Conservation (phyloP, 2,888 invertebrate species). For the Eumacrocentrus americanus region DNA sequence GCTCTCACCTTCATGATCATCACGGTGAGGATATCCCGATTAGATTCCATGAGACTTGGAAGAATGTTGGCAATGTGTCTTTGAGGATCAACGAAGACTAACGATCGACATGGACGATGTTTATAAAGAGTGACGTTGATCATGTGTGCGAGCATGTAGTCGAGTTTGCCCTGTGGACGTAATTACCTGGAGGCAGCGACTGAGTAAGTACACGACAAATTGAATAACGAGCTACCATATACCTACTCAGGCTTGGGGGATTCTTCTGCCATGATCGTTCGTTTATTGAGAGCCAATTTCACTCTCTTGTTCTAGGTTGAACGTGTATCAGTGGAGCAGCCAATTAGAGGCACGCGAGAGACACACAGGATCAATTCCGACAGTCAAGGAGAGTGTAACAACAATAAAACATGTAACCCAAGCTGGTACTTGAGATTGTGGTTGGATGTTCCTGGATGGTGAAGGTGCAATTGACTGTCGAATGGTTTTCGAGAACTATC, state of each 20-base stretch:
- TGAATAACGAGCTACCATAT: slow-evolving; percentile 26
- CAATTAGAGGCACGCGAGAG: slow-evolving; percentile 24
- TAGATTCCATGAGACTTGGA: slow-evolving; percentile 28
- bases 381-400: background rate
- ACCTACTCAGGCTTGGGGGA: slow-evolving; percentile 6
- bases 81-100: background rate
- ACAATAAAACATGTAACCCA: slow-evolving; percentile 6
- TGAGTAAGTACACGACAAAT: slow-evolving; percentile 25
- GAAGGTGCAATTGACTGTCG: slow-evolving; percentile 7
- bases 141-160: slow-evolving; percentile 20
- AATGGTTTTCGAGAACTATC: slow-evolving; percentile 14
- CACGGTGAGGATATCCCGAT: slow-evolving; percentile 26
- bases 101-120: slow-evolving; percentile 7
- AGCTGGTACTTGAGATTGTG: background rate
- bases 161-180: slow-evolving; percentile 25
- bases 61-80: slow-evolving; percentile 9
- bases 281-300: slow-evolving; percentile 24
- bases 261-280: slow-evolving; percentile 2
- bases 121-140: slow-evolving; percentile 20
- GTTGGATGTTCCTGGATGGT: too few species aligned
- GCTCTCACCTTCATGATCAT: background rate
- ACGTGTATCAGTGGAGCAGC: slow-evolving; percentile 4
- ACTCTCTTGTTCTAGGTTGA: slow-evolving; percentile 18
- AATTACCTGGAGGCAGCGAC: slow-evolving; percentile 25
- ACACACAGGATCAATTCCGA: background rate